Percentiles rank a stretch among this genome's conserved stretches.
These are phyloP conservation scores for Enteromius treurensis DNA, from an alignment of 2,797 vertebrate species.

Conservation along the genomic window DNA sequence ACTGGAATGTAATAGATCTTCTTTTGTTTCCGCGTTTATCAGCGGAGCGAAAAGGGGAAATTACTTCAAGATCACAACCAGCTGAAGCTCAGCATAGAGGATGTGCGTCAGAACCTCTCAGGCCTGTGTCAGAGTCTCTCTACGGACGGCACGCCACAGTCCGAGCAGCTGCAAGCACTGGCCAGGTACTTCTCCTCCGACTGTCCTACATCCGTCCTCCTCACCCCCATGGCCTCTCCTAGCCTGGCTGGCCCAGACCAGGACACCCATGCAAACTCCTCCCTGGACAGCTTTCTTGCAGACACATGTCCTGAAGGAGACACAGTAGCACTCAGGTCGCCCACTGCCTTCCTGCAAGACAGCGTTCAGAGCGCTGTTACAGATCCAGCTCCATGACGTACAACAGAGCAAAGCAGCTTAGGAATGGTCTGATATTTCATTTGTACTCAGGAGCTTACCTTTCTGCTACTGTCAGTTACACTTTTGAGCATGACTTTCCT, in stretches of 20 bases:
- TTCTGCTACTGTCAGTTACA: conserved; percentile 29
- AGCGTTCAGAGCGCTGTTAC: conserved; percentile 12
- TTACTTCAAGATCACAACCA: conserved; percentile 87
- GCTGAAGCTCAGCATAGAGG: conserved; percentile 87
- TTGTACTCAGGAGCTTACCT: conserved; percentile 48
- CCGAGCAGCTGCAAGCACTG: conserved; percentile 87
- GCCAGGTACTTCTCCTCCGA: conserved; percentile 85
- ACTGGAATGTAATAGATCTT: not conserved
- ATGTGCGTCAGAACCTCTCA: conserved; percentile 87
- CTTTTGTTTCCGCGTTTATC: conserved; percentile 48
- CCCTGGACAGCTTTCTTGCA: conserved; percentile 65
- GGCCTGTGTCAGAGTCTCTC: conserved; percentile 87
- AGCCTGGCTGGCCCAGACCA: conserved; percentile 58
- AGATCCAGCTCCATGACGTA: conserved; percentile 21
- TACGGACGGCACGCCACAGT: conserved; percentile 81
- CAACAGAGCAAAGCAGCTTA: not conserved
- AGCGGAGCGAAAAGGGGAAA: conserved; percentile 89
- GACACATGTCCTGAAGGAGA: conserved; percentile 45
- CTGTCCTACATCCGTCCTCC: conserved; percentile 75
- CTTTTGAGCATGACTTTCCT: conserved; percentile 43
- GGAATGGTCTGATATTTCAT: conserved; percentile 8
- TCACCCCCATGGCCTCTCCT: conserved; percentile 73
- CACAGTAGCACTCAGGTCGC: conserved; percentile 13
- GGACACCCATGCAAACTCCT: conserved; percentile 61
- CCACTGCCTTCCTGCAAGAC: conserved; percentile 31